Evolutionary conservation across 2,888 invertebrate species (phyloP), one percentile per base, ranked within the genome.

Genomic region (Eristalis arbustorum): DNA sequence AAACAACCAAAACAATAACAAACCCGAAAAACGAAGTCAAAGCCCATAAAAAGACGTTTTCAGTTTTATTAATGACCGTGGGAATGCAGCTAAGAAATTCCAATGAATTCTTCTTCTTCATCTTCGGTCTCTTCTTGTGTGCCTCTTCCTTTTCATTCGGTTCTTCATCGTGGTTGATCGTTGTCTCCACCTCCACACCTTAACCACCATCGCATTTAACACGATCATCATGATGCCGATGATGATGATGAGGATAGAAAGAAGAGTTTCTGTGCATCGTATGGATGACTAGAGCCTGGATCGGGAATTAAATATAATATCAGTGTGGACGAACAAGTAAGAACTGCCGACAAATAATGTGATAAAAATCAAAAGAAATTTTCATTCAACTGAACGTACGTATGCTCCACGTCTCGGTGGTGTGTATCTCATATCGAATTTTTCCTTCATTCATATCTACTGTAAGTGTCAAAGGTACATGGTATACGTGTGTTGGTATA

Each of bases 31-130:
- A 88, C 84, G 84, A 84, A 82, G 88, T 90, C 89, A 90, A 89
- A 90, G 89, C 89, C 90, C 90, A 90, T 90, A 90, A 89, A 90
- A 89, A 91, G 89, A 91, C 91, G 91, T 91, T 91, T 87, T 91
- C 91, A 91, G 91, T 91, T 91, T 91, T 91, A 91, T 91, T 91
- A 91, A 91, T 91, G 91, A 89, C 91, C 91, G 91, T 91, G 91
- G 91, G 91, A 91, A 91, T 87, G 87, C 87, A 83, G 83, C 78
- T 49, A 87, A 83, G 75, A 75, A 87, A 87, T 87, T 87, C 87
- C 87, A 87, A 87, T 83, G 87, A 87, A 87, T 87, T 78, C 87
- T 72, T 78, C 71, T 64, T 84, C 79, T 59, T 83, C 74, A 75
- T 74, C 67, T 18, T 61, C 61, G 25, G 28, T 6, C 62, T 62